A percentile compares a stretch with the other conserved stretches of the same genome.
Conservation (phyloP, 2,797 vertebrate species). For the Erethizon dorsatum region DNA sequence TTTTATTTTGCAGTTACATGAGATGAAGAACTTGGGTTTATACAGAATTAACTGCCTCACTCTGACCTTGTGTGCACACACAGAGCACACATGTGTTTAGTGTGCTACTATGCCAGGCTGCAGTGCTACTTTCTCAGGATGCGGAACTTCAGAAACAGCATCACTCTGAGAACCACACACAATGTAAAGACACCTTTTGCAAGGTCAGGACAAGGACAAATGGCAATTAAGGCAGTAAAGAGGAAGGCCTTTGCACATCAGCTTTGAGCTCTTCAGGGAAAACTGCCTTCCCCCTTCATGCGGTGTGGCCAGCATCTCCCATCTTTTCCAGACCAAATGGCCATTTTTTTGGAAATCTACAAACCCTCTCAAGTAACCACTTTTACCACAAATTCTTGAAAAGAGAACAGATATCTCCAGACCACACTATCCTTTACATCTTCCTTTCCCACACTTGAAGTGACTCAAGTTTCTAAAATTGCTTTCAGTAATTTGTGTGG, state of each 20-base stretch:
- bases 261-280: background rate
- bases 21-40: background rate
- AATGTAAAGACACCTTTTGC: background rate
- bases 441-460: conserved; percentile 54
- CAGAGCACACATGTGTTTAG: background rate
- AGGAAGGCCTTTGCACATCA: background rate
- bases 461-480: conserved; percentile 65
- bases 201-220: conserved; percentile 45
- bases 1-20: background rate
- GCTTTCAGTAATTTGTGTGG: conserved; percentile 66
- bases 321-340: background rate
- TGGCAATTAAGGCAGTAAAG: background rate
- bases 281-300: background rate
- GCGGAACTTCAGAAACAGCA: background rate
- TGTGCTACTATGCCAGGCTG: background rate
- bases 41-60: background rate
- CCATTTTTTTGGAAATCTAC: background rate
- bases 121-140: background rate
- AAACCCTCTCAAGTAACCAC: background rate
- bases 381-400: background rate
- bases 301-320: too few relatives aligned
- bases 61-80: background rate
- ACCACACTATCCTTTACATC: background rate
- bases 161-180: background rate
- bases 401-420: conserved; percentile 37